Base-by-base conservation (phyloP, 37 sponge, comb jelly and placozoan species). In the Oopsacas minuta region DNA sequence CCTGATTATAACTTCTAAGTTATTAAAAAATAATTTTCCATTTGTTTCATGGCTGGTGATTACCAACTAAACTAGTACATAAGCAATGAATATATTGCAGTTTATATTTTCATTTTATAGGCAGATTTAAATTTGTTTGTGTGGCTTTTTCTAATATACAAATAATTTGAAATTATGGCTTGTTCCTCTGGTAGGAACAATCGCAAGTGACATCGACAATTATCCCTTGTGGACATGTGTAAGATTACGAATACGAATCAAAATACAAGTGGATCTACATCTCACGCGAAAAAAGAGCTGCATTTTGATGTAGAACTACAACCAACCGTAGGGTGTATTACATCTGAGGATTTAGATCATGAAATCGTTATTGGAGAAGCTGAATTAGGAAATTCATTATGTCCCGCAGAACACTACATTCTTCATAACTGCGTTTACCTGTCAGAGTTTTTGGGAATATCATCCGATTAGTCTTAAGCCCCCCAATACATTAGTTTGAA, bases 321-420 rank as follows among this genome's bases (percentile, higher is more conserved):
- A 61, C 22, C 75, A 61, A 61, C 28, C 22, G 75, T 32, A 61
- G 20, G 3, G 28, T 25, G 28, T 12, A n/a, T 61, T n/a, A 34
- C 22, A 61, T 61, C 75, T 61, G 75, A 32, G 75, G 75, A 61
- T 61, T 61, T 61, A 61, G 75, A 61, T 61, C 32, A 61, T 61
- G 75, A 12, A 61, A 61, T 61, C 75, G 75, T 61, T 25, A 61
- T 61, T 61, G 75, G 75, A 61, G 75, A 61, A 61, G 30, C 30
- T 3, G 75, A 61, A 25, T 61, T 61, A 61, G 75, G 22, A 34
- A 61, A 61, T 61, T 61, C 7, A 61, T 20, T 3, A 61, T 20
- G 51, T 17, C 51, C 17, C 51, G 17, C 51, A 46, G 51, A 46
- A 46, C 51, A 17, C 51, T 46, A 46, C 17, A 17, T 46, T 17